These are phyloP conservation scores for Galeruca laticollis DNA, from an alignment of 2,888 invertebrate species.

Conservation along the genomic window DNA sequence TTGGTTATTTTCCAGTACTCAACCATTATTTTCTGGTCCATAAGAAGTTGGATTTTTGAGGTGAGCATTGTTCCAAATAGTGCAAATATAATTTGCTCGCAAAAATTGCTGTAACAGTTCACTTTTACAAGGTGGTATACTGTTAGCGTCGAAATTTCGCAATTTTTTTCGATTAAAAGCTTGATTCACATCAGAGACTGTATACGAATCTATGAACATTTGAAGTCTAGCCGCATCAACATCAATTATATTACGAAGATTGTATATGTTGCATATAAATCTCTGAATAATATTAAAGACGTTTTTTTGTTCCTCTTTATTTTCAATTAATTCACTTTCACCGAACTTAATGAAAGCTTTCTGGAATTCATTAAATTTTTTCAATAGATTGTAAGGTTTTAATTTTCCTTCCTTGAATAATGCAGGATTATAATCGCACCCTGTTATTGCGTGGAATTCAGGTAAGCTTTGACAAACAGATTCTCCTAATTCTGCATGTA, in stretches of 20 bases:
- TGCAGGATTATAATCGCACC: conserved; percentile 25
- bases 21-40: no score
- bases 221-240: conserved; percentile 21
- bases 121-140: no score
- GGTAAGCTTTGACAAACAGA: conserved; percentile 27
- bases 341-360: conserved; percentile 19
- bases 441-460: conserved; percentile 36
- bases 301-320: conserved; percentile 1
- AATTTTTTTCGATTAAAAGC: no score
- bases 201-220: conserved; percentile 29
- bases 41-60: no score
- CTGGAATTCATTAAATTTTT: conserved; percentile 21
- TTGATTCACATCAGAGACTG: no score
- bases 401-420: conserved; percentile 28
- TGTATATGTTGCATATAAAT: conserved; percentile 26
- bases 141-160: no score
- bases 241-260: conserved; percentile 25
- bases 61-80: no score
- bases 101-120: no score
- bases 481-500: conserved; percentile 34
- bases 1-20: no score
- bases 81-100: no score
- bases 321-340: conserved; percentile 18
- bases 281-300: conserved; percentile 23
- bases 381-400: conserved; percentile 32